Base-by-base conservation (phyloP, 2,888 invertebrate genomes). In the Hirtodrosophila cameraria region DNA sequence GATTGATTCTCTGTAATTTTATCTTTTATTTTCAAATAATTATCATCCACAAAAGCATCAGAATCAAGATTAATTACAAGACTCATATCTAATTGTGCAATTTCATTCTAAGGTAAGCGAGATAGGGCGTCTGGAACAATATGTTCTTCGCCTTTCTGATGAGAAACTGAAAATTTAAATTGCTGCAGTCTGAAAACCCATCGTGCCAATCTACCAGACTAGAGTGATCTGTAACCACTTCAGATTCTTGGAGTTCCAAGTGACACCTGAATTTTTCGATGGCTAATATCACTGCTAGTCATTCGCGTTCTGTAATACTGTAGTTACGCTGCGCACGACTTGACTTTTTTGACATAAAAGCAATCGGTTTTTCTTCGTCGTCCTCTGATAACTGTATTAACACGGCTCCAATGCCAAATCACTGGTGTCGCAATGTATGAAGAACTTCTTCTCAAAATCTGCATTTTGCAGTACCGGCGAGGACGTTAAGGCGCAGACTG, bases 231-330 rank as follows among this genome's bases (percentile, higher is more conserved):
- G 58, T 53, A 1, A 53, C 38, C 1, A 60, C 42, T 16, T 57
- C 42, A 31, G 57, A 60, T 7, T 36, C 48, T n/a, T 60, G 48
- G 2, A 60, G 9, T 12, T 58, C 48, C 2, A 49, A 12, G 23
- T 39, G 23, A 23, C 23, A 39, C 1, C 39, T 12, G 1, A 25
- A 39, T 20, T 20, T 20, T 8, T 12, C 20, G 11, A 20, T 23
- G 1, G 20, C 20, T 23, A 48, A 27, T 8, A 36, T 27, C 13
- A 48, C 36, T 4, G 36, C 27, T 8, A 48, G 7, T 5, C 28
- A 38, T 5, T 48, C 27, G 3, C 48, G 4, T 15, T 49, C 49
- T 2, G 28, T 39, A 1, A 23, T 39, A 6, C 39, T 39, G 5
- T 39, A 39, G 7, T 39, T 52, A 3, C 50, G n/a, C 30, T 52